Evolutionary conservation across 1,140 invertebrate genomes (phyloP).

Genomic region (Dufourea novaeangliae): DNA sequence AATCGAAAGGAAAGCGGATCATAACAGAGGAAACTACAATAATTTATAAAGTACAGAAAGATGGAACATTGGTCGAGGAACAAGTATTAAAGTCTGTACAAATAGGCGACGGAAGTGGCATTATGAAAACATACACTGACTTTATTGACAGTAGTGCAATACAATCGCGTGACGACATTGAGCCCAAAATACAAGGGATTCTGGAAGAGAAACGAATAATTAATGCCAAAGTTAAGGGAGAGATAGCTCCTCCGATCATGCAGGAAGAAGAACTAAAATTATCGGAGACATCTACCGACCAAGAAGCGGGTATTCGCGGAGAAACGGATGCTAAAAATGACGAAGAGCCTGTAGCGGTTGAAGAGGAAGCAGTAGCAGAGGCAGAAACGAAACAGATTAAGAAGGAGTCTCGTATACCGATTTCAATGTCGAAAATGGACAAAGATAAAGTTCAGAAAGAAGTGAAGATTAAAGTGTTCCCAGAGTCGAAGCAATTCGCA

Average conservation of each 20-base stretch:
- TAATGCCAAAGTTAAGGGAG: neutral
- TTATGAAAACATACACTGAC: neutral
- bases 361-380: neutral
- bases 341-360: neutral
- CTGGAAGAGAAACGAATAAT: slow-evolving; percentile 9
- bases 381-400: slow-evolving; percentile 48
- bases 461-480: slow-evolving; percentile 30
- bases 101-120: slow-evolving; percentile 33
- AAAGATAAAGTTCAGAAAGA: slow-evolving; percentile 69
- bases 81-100: slow-evolving; percentile 47
- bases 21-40: slow-evolving; percentile 58
- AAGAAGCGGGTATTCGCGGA: neutral
- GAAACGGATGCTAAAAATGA: neutral
- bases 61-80: slow-evolving; percentile 47
- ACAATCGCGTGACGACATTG: neutral
- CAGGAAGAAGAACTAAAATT: neutral
- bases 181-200: slow-evolving; percentile 25
- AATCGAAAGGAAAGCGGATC: slow-evolving; percentile 14
- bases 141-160: too few relatives aligned
- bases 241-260: neutral
- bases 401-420: slow-evolving; percentile 74
- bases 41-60: slow-evolving; percentile 51
- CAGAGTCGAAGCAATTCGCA: neutral
- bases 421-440: slow-evolving; percentile 68
- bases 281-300: neutral